Percentiles rank a stretch among this genome's conserved stretches.
Evolutionary conservation across 2,113 vertebrate genomes (phyloP).

Genomic region (Apteryx mantelli): DNA sequence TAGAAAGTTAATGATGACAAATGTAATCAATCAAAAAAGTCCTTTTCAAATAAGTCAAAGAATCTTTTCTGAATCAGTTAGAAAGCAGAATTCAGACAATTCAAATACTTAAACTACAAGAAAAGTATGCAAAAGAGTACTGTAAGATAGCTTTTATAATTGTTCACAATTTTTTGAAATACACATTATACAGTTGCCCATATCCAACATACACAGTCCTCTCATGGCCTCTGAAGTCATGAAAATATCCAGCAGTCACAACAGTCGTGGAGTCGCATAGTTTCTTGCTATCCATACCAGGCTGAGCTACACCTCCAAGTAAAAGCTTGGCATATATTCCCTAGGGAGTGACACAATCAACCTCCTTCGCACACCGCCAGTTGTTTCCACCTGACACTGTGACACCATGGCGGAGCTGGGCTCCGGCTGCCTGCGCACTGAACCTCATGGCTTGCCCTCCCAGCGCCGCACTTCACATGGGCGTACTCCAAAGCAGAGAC

Average conservation of each 20-base stretch:
- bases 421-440: neutral
- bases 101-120: neutral
- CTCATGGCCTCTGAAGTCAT: neutral
- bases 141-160: neutral
- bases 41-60: neutral
- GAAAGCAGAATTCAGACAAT: neutral
- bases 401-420: neutral
- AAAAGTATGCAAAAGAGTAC: neutral
- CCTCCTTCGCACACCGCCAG: neutral
- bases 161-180: neutral
- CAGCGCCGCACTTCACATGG: neutral
- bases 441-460: neutral
- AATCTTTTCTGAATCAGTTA: neutral
- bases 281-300: neutral
- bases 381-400: neutral
- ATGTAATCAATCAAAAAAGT: neutral
- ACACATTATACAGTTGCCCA: accelerated
- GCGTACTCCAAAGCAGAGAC: neutral
- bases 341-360: neutral
- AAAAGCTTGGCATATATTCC: neutral
- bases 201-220: neutral
- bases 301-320: neutral
- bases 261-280: neutral
- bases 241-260: neutral
- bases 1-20: neutral